Percentiles rank a stretch among this genome's conserved stretches.
phyloP scores from a whole-genome alignment of 1,140 invertebrate genomes.

The Yoshiicerus persimilis region DNA sequence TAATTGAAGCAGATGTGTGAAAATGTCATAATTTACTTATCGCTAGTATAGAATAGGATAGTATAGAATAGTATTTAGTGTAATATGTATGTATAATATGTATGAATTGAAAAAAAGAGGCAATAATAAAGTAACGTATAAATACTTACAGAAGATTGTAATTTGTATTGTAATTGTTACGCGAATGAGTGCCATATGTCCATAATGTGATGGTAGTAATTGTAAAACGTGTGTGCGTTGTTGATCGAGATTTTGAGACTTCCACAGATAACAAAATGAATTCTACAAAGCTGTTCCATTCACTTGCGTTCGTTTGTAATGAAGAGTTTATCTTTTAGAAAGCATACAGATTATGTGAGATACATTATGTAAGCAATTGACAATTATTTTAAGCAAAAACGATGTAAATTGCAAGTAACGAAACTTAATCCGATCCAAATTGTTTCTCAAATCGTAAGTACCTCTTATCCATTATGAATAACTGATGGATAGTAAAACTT shows the following conservation, averaged over 20 bases:
- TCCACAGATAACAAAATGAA: background rate
- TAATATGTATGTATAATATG: background rate
- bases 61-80: background rate
- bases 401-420: too few species aligned
- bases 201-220: background rate
- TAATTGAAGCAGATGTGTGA: background rate
- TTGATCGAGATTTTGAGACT: background rate
- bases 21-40: background rate
- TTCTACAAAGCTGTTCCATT: background rate
- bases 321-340: background rate
- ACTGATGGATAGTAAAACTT: too few species aligned
- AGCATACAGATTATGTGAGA: background rate
- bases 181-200: background rate
- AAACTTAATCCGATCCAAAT: constrained; percentile 14
- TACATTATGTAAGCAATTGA: too few species aligned
- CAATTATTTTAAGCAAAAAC: too few species aligned
- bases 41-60: background rate
- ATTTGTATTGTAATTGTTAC: too few species aligned
- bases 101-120: background rate
- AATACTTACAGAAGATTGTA: background rate
- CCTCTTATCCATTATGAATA: too few species aligned
- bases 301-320: background rate
- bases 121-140: background rate
- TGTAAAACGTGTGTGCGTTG: background rate
- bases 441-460: background rate